Evolutionary conservation across 1,140 invertebrate genomes (phyloP), one percentile per base, ranked within the genome.

Genomic region (Microplitis demolitor): DNA sequence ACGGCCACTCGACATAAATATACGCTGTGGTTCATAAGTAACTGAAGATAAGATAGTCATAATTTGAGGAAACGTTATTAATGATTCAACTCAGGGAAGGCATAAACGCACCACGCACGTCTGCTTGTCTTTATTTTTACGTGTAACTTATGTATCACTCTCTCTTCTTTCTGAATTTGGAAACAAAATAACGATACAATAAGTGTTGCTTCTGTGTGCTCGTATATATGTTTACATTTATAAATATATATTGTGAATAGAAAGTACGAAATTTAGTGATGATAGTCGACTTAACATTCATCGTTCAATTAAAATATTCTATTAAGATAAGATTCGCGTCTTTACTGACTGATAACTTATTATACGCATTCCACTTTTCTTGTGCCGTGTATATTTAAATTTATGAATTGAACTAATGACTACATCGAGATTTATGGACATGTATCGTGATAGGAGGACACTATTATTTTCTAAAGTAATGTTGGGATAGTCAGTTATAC

Each of bases 31-130:
- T 66, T 71, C 69, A 75, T 79, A 80, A 78, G 73, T 79, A 75
- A 77, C 54, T 63, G 50, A 73, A 76, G 80, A 80, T 81, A 81
- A 81, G 79, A 77, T 76, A 73, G 73, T 76, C 78, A 75, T 79
- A 80, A 81, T 76, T 80, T 77, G 76, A 77, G 76, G 72, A 64
- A 74, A 74, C 71, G 71, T 78, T 77, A 78, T 72, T 79, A 78
- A 79, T 72, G 64, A 73, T 60, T 60, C 61, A 37, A 64, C 45
- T 33, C 9, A 54, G 34, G 39, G 35, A 71, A 63, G 51, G 45
- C 14, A 33, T 63, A 63, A 54, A 61, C 58, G 45, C 66, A 37
- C 31, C 53, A 50, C 63, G 60, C 66, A 73, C 56, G 66, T 62
- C 34, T 54, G 45, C 24, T 37, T 69, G 35, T 37, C 53, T 66